Base-by-base conservation (phyloP, 1,140 invertebrate genomes). In the Danaus plexippus region DNA sequence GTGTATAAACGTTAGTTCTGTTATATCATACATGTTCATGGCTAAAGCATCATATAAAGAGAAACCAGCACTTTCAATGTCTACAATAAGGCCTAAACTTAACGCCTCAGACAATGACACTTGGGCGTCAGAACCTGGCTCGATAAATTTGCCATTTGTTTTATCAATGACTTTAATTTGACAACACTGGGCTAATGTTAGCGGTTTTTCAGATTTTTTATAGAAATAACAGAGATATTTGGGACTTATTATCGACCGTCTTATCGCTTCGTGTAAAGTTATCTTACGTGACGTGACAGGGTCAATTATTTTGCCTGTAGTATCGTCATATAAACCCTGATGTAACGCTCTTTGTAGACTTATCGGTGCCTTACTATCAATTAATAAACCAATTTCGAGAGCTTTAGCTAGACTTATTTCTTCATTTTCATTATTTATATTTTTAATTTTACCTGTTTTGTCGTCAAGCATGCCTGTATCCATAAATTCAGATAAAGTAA, bases 311-410 rank as follows among this genome's bases (percentile, higher is more conserved):
- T 94, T 94, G n/a, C 95, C 94, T 1, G 90, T 92, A 52, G 89
- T 87, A 52, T 94, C 93, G 66, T 95, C 92, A 73, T 96, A 96
- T 0, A 96, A 81, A 2, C 95, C 95, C 85, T 96, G 93, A 79
- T 96, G 94, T 47, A 97, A 91, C 1, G 94, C 94, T 77, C 93
- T 88, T 74, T 97, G 96, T 40, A 97, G 75, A 7, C 95, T 96
- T n/a, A 96, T 89, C 1, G 94, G 90, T 2, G 92, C 92, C 81
- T 92, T 93, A 58, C 91, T 93, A 75, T 96, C 95, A 56, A 94
- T 88, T 11, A 96, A 88, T 47, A 96, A 89, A 49, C 94, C 94
- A 55, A 91, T 89, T 73, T 95, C 92, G 63, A 96, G 93, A 4
- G 95, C 95, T 80, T 96, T 92, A 48, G 89, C 89, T 18, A 97